These are phyloP conservation scores for Hylyphantes graminicola DNA, from an alignment of 1,140 invertebrate species.

Conservation along the genomic window DNA sequence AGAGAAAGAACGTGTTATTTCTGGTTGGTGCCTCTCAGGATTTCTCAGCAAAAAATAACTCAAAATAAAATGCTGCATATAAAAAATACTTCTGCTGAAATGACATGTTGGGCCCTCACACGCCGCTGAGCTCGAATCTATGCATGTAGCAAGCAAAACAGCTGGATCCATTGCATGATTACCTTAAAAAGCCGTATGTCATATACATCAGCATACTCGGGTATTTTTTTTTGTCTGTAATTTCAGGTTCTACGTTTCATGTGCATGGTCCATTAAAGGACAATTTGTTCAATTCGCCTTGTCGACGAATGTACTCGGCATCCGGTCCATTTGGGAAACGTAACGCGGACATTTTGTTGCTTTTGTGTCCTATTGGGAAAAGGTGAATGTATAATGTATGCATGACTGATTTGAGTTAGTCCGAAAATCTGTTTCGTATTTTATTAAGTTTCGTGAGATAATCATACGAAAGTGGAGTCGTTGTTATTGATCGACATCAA, in stretches of 20 bases:
- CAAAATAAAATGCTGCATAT: too few relatives aligned
- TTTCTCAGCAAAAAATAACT: too few relatives aligned
- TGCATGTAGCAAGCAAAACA: background rate
- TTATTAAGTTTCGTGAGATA: too few relatives aligned
- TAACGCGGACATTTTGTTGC: background rate
- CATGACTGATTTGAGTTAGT: too few relatives aligned
- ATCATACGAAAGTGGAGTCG: too few relatives aligned
- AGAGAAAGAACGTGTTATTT: too few relatives aligned
- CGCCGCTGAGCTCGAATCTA: constrained; percentile 2
- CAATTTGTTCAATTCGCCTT: constrained; percentile 47
- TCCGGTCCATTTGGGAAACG: constrained; percentile 29
- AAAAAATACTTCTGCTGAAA: background rate
- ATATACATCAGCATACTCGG: constrained; percentile 4
- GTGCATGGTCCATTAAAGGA: constrained; percentile 40
- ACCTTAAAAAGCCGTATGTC: constrained; percentile 32
- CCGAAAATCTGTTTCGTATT: too few relatives aligned
- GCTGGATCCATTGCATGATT: constrained; percentile 35
- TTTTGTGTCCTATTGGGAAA: background rate
- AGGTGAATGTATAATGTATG: too few relatives aligned
- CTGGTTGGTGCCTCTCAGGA: too few relatives aligned
- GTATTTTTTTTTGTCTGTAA: constrained; percentile 6
- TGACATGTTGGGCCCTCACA: constrained; percentile 15
- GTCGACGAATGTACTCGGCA: constrained; percentile 3
- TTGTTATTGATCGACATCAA: too few relatives aligned
- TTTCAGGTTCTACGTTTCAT: constrained; percentile 24